Percentiles rank a stretch among this genome's conserved stretches.
These are phyloP conservation scores for Centropristis striata DNA, from an alignment of 2,113 vertebrate genomes.

Conservation along the genomic window DNA sequence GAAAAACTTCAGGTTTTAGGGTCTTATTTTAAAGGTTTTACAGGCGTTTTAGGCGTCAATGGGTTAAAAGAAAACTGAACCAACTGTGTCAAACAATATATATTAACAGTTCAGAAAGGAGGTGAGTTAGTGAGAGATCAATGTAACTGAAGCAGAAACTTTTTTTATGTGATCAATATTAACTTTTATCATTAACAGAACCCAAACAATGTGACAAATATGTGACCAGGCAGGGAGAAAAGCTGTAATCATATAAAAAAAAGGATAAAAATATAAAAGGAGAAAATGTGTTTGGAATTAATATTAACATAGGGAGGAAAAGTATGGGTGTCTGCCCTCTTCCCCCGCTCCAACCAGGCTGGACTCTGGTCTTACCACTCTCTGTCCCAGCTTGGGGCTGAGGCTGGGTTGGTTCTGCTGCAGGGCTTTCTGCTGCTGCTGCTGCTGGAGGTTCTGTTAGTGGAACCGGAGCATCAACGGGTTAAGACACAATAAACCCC, in stretches of 20 bases:
- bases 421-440: slow-evolving; percentile 58
- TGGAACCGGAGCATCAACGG: slow-evolving; percentile 33
- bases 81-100: background rate
- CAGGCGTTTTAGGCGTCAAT: too few species aligned
- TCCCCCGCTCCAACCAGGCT: slow-evolving; percentile 34
- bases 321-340: slow-evolving; percentile 1
- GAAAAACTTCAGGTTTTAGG: too few species aligned
- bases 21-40: too few species aligned
- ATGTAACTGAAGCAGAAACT: too few species aligned
- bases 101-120: background rate
- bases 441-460: slow-evolving; percentile 70
- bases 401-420: slow-evolving; percentile 59
- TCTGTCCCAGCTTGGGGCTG: slow-evolving; percentile 54
- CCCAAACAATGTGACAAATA: slow-evolving; percentile 35
- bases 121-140: background rate
- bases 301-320: slow-evolving; percentile 1
- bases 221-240: slow-evolving; percentile 1
- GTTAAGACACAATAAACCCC: slow-evolving; percentile 26
- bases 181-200: too few species aligned
- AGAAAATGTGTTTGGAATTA: slow-evolving; percentile 23
- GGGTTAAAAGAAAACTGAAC: background rate
- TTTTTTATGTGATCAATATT: slow-evolving; percentile 28
- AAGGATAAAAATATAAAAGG: slow-evolving; percentile 11
- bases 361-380: slow-evolving; percentile 75
- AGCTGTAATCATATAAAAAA: slow-evolving; percentile 47